These are phyloP conservation scores for Serinus canaria DNA, from an alignment of 2,113 vertebrate species.

Conservation along the genomic window DNA sequence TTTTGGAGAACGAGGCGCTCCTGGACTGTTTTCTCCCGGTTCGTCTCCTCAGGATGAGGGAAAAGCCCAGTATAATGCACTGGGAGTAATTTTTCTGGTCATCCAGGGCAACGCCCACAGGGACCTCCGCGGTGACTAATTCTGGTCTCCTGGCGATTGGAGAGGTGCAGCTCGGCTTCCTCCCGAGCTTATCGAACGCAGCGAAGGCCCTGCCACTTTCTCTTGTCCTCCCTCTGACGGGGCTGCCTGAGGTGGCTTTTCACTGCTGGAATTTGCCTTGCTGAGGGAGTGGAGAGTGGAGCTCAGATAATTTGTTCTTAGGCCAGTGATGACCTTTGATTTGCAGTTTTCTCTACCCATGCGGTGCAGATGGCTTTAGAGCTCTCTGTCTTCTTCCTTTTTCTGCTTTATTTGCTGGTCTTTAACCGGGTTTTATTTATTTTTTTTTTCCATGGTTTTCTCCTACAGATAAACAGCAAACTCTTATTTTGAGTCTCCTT, in stretches of 20 bases:
- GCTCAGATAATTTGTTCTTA: background rate
- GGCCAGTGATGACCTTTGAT: background rate
- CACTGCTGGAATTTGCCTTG: background rate
- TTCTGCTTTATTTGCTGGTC: background rate
- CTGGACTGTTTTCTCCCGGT: too few species aligned
- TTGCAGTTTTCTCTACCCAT: background rate
- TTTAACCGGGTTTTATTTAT: background rate
- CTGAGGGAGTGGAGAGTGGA: background rate
- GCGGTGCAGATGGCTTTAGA: background rate
- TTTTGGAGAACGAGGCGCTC: background rate
- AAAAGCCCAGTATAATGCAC: accelerated
- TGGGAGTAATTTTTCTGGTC: background rate
- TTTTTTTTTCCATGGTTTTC: background rate
- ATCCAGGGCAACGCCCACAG: background rate
- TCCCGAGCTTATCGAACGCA: background rate
- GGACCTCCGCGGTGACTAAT: background rate
- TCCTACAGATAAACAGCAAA: background rate
- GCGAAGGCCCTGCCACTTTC: background rate
- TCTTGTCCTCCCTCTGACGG: background rate
- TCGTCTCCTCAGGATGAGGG: background rate
- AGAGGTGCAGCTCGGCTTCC: background rate
- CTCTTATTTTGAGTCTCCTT: background rate
- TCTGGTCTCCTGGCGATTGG: background rate
- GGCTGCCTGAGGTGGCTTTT: background rate
- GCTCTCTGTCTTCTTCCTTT: background rate